Evolutionary conservation across 2,113 vertebrate genomes (phyloP).

Genomic region (Eretmochelys imbricata): DNA sequence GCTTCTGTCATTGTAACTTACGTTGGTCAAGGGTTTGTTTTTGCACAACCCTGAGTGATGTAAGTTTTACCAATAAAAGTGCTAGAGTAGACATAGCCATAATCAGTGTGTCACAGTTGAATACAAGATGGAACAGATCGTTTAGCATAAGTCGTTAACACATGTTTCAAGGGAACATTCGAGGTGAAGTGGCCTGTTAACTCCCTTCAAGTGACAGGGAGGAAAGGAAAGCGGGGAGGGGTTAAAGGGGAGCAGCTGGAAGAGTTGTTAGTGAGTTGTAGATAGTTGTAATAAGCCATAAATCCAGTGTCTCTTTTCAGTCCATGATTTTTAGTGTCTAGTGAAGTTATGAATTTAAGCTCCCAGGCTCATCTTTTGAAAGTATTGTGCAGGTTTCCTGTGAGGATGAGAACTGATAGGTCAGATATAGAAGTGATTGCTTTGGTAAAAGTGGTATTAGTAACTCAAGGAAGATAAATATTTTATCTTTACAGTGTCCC

Average conservation of each 20-base stretch:
- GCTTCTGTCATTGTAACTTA: no score
- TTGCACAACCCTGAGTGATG: no score
- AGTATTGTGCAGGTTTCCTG: background rate
- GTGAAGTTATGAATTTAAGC: background rate
- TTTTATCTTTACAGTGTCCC: fast-evolving
- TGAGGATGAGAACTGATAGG: background rate
- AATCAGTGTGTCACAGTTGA: background rate
- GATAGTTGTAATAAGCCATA: no score
- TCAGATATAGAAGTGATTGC: background rate
- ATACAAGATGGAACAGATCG: background rate
- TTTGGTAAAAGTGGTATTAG: background rate
- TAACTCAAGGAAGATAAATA: background rate
- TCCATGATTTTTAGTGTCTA: background rate
- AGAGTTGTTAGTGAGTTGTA: no score
- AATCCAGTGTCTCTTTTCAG: no score
- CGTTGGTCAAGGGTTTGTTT: no score
- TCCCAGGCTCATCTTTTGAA: background rate
- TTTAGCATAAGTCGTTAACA: background rate
- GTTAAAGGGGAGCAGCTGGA: no score
- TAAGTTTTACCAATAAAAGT: no score
- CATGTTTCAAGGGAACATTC: background rate
- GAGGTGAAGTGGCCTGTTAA: background rate
- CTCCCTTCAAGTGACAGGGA: background rate
- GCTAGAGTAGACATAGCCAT: no score
- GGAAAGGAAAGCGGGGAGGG: background rate